Base-by-base conservation (phyloP, 1,140 invertebrate genomes). In the Drosophila parabipectinata region DNA sequence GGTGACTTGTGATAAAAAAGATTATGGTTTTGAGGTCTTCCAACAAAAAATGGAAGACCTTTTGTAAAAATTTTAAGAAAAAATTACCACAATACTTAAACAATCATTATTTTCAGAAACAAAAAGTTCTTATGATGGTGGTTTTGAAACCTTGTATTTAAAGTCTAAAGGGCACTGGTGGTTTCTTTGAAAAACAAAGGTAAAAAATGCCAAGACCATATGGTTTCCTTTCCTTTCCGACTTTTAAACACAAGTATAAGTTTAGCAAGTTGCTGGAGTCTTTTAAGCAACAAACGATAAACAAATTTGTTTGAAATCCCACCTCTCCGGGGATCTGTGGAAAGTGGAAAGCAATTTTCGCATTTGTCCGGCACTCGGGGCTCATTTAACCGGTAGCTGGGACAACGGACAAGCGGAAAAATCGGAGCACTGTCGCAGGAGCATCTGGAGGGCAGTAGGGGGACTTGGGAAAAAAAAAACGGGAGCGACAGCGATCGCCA, bases 361-460 rank as follows among this genome's bases (percentile, higher is more conserved):
- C 80, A 84, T 84, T 84, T 83, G 75, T 79, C 64, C 79, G 64
- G 79, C 72, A 75, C 76, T 85, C 77, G 69, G 62, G 56, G 64
- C 77, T 67, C 82, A 82, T 81, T 84, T 85, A 84, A 84, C 77
- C 80, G 56, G 80, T 77, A 84, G 80, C 81, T 24, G 72, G 34
- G 28, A 44, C 57, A 68, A 8, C 32, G 32, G 63, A 53, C 55
- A 67, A 32, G 59, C 54, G 48, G 54, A 28, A 55, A 67, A 60
- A 52, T 41, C 7, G 52, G 3, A 57, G 15, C 55, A 48, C 15
- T 12, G 4, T 37, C 34, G 28, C 6, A 8, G 28, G 28, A 8
- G 32, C 34, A 12, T 34, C 10, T 34, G 32, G 32, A 3, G 34
- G 34, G 26, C 26, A 28, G 8, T n/a, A 63, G 48, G 7, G 32